phyloP scores from a whole-genome alignment of 1,140 invertebrate genomes.

The Drosophila truncata region DNA sequence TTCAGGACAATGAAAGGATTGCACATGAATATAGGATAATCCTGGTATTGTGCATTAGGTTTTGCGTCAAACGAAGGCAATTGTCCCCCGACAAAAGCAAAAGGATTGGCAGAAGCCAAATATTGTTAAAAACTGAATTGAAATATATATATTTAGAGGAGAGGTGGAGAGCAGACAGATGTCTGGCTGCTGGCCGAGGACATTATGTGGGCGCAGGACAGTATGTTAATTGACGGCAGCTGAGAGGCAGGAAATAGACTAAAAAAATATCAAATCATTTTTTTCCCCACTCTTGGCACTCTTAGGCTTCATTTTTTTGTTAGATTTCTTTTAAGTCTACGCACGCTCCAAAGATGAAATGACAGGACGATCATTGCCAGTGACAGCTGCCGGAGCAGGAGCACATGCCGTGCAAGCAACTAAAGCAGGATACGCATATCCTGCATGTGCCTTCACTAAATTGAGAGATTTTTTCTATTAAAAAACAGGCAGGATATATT shows the following conservation, averaged over 20 bases:
- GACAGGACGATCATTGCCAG: conserved; percentile 68
- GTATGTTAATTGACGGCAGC: conserved; percentile 59
- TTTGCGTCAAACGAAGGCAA: conserved; percentile 55
- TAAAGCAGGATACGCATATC: conserved; percentile 80
- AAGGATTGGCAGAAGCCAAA: conserved; percentile 50
- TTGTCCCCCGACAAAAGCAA: conserved; percentile 15
- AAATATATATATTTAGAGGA: conserved; percentile 14
- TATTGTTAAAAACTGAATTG: conserved; percentile 37
- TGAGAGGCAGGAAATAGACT: conserved; percentile 58
- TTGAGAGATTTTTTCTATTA: conserved; percentile 80
- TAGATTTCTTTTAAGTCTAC: conserved; percentile 55
- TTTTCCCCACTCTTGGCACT: conserved; percentile 42
- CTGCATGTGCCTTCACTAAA: conserved; percentile 59
- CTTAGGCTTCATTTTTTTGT: conserved; percentile 33
- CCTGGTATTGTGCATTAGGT: conserved; percentile 48
- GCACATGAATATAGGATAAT: conserved; percentile 49
- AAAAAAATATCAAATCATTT: conserved; percentile 68
- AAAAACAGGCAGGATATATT: conserved; percentile 60
- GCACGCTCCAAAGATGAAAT: conserved; percentile 66
- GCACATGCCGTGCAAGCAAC: conserved; percentile 63
- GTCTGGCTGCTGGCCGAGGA: conserved; percentile 45
- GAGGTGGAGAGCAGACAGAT: conserved; percentile 18
- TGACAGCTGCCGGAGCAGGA: conserved; percentile 67
- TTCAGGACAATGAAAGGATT: conserved; percentile 52
- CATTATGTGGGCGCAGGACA: conserved; percentile 56